These are phyloP conservation scores for Phortica magna DNA, from an alignment of 2,888 invertebrate species.

Conservation along the genomic window DNA sequence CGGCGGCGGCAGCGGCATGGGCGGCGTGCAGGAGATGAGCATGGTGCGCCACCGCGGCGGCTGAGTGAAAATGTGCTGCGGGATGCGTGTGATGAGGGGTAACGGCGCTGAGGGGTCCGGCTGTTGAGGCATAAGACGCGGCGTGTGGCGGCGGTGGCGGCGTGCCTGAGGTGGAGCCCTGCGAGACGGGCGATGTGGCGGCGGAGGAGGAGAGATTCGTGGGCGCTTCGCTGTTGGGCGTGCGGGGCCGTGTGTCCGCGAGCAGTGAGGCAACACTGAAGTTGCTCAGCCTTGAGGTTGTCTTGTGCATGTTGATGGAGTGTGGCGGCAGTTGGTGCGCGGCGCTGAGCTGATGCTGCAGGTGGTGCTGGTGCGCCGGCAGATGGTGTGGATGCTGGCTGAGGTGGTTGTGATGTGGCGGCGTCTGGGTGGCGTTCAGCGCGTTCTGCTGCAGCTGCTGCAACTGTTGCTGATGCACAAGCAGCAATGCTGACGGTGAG, in stretches of 20 bases:
- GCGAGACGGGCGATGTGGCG: constrained; percentile 72
- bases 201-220: constrained; percentile 75
- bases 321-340: constrained; percentile 46
- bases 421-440: background rate
- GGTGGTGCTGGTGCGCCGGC: constrained; percentile 60
- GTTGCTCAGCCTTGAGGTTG: constrained; percentile 83
- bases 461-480: constrained; percentile 70
- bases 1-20: constrained; percentile 67
- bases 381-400: constrained; percentile 49
- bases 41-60: constrained; percentile 73
- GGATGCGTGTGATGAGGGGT: background rate
- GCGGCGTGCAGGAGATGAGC: constrained; percentile 73
- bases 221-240: constrained; percentile 73
- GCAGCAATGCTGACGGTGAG: constrained; percentile 70
- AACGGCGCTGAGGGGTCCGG: background rate
- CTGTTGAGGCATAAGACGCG: constrained; percentile 35
- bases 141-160: constrained; percentile 59
- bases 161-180: constrained; percentile 65
- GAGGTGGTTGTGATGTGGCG: background rate
- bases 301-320: constrained; percentile 77
- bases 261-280: constrained; percentile 94
- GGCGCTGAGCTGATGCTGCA: constrained; percentile 54
- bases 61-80: constrained; percentile 54
- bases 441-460: constrained; percentile 27
- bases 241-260: constrained; percentile 85